Evolutionary conservation across 2,888 invertebrate genomes (phyloP), one percentile per base, ranked within the genome.

Genomic region (Hetaerina titia): DNA sequence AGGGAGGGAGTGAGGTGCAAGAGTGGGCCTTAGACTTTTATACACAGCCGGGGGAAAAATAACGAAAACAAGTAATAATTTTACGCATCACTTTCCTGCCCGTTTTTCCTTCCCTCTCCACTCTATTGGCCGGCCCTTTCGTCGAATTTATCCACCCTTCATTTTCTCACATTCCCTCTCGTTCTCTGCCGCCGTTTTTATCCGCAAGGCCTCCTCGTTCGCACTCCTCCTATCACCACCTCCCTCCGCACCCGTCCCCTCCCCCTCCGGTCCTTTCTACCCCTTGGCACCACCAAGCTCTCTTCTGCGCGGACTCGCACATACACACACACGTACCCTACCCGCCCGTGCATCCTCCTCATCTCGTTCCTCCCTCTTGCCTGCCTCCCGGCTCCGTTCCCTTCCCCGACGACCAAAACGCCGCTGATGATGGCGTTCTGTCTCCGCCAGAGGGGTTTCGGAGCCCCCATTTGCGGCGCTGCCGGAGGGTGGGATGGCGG

Each of bases 11-110:
- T 2, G 81, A 81, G 25, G 25, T 81, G 81, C 6, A 13, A 22
- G 81, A 81, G 81, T 31, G 81, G 31, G 31, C 5, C 31, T 9
- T 4, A 31, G 31, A 81, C 81, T 81, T 45, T 81, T 31, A 81
- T 81, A 9, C 81, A 31, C 31, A 15, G 81, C 81, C 31, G 81
- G 69, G 81, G 13, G 31, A 81, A 81, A 81, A 81, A 81, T 81
- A n/a, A 81, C 81, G 81, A 81, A 31, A 81, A 89, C 89, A 89
- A 56, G 57, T 88, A 56, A 89, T 58, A 57, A 89, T 89, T 89
- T 89, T 58, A 58, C 89, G 58, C 56, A n/a, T 58, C 89, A 58
- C 89, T 58, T 57, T 89, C 57, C 56, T n/a, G 56, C 58, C 56
- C 58, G 17, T 89, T 58, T 89, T 57, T 89, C 89, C n/a, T 22